phyloP scores from a whole-genome alignment of 1,140 invertebrate species.

The Aphelinus atriplicis region DNA sequence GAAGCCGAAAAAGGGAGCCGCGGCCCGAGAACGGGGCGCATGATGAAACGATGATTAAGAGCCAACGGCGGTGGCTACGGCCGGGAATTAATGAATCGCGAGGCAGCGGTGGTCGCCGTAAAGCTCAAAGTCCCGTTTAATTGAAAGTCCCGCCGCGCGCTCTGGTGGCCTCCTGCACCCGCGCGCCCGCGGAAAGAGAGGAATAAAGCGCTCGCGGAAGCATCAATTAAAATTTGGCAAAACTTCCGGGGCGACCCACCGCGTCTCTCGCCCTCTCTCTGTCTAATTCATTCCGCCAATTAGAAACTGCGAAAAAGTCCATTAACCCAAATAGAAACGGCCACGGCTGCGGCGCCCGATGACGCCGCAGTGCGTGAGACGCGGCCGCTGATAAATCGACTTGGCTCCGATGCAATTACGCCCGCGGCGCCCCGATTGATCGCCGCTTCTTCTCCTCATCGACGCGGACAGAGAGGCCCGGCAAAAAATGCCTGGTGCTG shows the following conservation, averaged over 20 bases:
- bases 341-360: not conserved
- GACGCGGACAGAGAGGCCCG: too few species aligned
- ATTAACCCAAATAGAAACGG: constrained; percentile 33
- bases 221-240: constrained; percentile 34
- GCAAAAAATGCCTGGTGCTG: too few species aligned
- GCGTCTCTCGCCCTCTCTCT: not conserved
- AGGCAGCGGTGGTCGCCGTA: not conserved
- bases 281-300: too few species aligned
- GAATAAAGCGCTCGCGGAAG: not conserved
- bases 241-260: not conserved
- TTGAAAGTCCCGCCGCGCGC: not conserved
- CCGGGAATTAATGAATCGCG: constrained; percentile 19
- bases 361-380: not conserved
- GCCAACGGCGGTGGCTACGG: not conserved
- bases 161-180: too few species aligned
- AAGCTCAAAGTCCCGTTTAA: not conserved
- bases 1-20: not conserved
- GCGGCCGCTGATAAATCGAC: constrained; percentile 30
- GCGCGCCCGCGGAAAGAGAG: not conserved
- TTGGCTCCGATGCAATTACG: constrained; percentile 33
- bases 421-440: constrained; percentile 15
- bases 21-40: not conserved
- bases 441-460: not conserved
- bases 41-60: not conserved
- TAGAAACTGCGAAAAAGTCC: constrained; percentile 1